Evolutionary conservation across 1,140 invertebrate species (phyloP).

Genomic region (Zaprionus davidi): DNA sequence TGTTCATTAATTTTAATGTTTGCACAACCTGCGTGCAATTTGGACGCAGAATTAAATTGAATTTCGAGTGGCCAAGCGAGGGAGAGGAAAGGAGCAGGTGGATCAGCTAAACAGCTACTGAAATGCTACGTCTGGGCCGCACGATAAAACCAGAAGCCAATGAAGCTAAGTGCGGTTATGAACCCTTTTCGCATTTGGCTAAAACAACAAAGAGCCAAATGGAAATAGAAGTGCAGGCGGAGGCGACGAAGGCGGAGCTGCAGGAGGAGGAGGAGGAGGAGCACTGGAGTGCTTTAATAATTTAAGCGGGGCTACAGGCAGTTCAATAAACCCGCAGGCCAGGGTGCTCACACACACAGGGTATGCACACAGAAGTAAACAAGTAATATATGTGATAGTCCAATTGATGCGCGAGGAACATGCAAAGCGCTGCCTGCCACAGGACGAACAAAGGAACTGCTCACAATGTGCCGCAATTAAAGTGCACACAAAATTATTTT

Average conservation of each 20-base stretch:
- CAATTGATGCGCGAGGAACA: slow-evolving; percentile 70
- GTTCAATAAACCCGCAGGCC: slow-evolving; percentile 65
- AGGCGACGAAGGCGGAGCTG: slow-evolving; percentile 11
- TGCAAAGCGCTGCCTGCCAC: slow-evolving; percentile 39
- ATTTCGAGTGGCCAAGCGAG: slow-evolving; percentile 60
- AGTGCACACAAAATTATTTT: slow-evolving; percentile 63
- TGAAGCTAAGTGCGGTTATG: slow-evolving; percentile 81
- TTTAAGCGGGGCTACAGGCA: slow-evolving; percentile 21
- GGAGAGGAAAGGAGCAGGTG: not conserved
- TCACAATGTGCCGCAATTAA: slow-evolving; percentile 54
- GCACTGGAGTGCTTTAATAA: slow-evolving; percentile 40
- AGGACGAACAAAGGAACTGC: slow-evolving; percentile 38
- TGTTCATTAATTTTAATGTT: slow-evolving; percentile 82
- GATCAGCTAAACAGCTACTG: slow-evolving; percentile 33
- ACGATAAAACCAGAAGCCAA: slow-evolving; percentile 78
- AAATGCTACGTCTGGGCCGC: slow-evolving; percentile 68
- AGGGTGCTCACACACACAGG: not conserved
- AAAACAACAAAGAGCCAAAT: slow-evolving; percentile 60
- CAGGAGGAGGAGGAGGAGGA: not conserved
- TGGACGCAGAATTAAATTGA: slow-evolving; percentile 66
- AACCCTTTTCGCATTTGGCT: slow-evolving; percentile 77
- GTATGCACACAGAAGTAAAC: slow-evolving; percentile 11
- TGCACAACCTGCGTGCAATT: slow-evolving; percentile 69
- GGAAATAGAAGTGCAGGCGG: slow-evolving; percentile 29
- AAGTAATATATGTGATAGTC: slow-evolving; percentile 20